A percentile compares a stretch with the other conserved stretches of the same genome.
These are phyloP conservation scores for Myrmecobius fasciatus DNA, from an alignment of 2,113 vertebrate species.

Conservation along the genomic window DNA sequence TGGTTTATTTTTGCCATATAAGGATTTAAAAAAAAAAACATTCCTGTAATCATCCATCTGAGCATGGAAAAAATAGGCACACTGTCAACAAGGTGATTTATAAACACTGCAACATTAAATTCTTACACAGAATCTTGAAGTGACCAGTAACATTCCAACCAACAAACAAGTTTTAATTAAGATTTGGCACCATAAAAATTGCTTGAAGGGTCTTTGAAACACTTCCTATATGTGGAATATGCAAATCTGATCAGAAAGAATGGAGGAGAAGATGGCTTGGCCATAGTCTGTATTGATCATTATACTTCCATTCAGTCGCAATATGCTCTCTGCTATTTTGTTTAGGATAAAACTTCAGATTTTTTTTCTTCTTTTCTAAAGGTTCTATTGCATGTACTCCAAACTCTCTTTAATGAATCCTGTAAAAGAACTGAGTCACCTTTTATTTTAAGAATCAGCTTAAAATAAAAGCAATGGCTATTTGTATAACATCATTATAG, in stretches of 20 bases:
- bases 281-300: background rate
- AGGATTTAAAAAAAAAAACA: background rate
- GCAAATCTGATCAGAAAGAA: background rate
- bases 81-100: background rate
- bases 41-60: conserved; percentile 18
- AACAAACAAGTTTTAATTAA: conserved; percentile 18
- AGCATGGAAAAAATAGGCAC: conserved; percentile 17
- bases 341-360: conserved; percentile 33
- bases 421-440: background rate
- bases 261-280: background rate
- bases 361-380: background rate
- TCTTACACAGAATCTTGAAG: background rate
- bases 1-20: conserved; percentile 15
- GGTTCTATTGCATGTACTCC: background rate
- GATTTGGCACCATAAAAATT: background rate
- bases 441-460: conserved; percentile 1
- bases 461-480: conserved; percentile 4
- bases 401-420: background rate
- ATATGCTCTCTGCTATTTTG: background rate
- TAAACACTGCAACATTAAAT: conserved; percentile 20
- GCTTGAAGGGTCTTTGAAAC: conserved; percentile 18
- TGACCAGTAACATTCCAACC: background rate
- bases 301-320: background rate
- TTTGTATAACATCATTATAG: background rate
- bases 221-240: background rate